A percentile compares a stretch with the other conserved stretches of the same genome.
phyloP scores from a whole-genome alignment of 2,888 invertebrate species.

The Atrina japonica region DNA sequence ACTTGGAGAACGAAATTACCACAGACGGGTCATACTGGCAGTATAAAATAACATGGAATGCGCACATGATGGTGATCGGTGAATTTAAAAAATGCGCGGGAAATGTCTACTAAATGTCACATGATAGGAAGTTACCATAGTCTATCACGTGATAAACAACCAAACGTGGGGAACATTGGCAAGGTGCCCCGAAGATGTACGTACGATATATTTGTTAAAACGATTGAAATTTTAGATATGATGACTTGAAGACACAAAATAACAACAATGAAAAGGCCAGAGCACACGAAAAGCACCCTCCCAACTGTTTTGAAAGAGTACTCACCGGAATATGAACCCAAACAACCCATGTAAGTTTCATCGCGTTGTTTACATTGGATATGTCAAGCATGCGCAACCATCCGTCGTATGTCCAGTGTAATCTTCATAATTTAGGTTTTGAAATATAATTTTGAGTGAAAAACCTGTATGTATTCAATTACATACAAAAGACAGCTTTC shows the following conservation, averaged over 20 bases:
- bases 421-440: no score
- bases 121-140: conserved; percentile 9
- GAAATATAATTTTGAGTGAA: no score
- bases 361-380: conserved; percentile 15
- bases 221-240: no score
- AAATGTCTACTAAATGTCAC: neutral
- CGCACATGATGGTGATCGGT: no score
- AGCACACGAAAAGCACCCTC: neutral
- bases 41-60: no score
- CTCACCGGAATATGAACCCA: conserved; percentile 8
- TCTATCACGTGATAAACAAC: conserved; percentile 11
- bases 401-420: no score
- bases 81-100: neutral
- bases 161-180: conserved; percentile 2
- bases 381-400: neutral
- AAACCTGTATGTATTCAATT: no score
- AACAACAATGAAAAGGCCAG: neutral
- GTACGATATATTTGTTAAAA: no score
- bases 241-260: no score
- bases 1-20: no score
- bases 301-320: conserved; percentile 15
- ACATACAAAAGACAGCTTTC: no score
- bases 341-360: conserved; percentile 4
- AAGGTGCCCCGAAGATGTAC: conserved; percentile 1
- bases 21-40: no score